Evolutionary conservation across 2,888 invertebrate species (phyloP).

Genomic region (Diadromus collaris): DNA sequence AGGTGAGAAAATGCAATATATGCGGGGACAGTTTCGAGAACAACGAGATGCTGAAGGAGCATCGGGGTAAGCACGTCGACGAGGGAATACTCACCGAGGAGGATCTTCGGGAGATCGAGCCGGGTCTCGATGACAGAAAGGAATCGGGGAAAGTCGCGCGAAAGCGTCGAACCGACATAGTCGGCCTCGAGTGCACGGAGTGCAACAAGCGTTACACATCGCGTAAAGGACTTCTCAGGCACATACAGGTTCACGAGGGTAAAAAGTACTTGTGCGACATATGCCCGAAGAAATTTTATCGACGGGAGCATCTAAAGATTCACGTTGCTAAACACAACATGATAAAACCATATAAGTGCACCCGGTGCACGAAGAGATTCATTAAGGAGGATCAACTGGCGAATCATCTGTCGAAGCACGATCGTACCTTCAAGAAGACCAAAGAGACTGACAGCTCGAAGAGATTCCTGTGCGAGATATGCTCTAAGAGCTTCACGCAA

Average conservation of each 20-base stretch:
- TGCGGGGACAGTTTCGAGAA: conserved; percentile 78
- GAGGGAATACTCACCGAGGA: conserved; percentile 78
- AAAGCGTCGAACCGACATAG: conserved; percentile 77
- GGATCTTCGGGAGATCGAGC: conserved; percentile 76
- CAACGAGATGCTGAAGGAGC: conserved; percentile 76
- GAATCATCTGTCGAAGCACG: conserved; percentile 77
- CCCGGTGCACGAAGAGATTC: conserved; percentile 77
- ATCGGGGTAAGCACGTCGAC: conserved; percentile 77
- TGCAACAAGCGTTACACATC: conserved; percentile 79
- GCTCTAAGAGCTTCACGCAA: conserved; percentile 79
- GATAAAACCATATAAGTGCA: conserved; percentile 78
- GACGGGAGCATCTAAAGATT: conserved; percentile 77
- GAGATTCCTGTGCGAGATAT: conserved; percentile 78
- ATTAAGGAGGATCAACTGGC: conserved; percentile 78
- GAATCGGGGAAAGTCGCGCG: conserved; percentile 73
- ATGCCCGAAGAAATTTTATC: conserved; percentile 78
- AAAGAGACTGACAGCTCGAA: conserved; percentile 76
- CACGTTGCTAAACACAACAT: conserved; percentile 79
- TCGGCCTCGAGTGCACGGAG: conserved; percentile 78
- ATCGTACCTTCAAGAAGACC: conserved; percentile 75
- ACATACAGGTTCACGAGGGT: conserved; percentile 78
- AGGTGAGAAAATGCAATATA: conserved; percentile 78
- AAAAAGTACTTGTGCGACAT: conserved; percentile 79
- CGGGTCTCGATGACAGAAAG: conserved; percentile 72
- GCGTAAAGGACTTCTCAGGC: conserved; percentile 76